A percentile compares a stretch with the other conserved stretches of the same genome.
Evolutionary conservation across 2,888 invertebrate genomes (phyloP).

Genomic region (Chymomyza caudatula): DNA sequence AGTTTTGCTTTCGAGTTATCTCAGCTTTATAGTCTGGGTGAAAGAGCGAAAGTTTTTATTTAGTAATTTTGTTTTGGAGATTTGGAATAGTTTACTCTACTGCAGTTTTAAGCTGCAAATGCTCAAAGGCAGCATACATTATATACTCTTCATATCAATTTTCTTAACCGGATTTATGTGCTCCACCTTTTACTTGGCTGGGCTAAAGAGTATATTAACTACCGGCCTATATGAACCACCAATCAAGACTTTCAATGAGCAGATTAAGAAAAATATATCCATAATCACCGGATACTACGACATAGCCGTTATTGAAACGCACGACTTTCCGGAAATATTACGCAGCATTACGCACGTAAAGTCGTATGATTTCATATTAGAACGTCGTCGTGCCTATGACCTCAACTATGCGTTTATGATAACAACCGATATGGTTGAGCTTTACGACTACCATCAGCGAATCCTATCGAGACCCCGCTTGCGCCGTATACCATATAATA

Average conservation of each 20-base stretch:
- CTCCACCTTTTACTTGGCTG: slow-evolving; percentile 49
- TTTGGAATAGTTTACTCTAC: slow-evolving; percentile 39
- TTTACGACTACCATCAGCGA: slow-evolving; percentile 46
- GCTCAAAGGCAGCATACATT: slow-evolving; percentile 29
- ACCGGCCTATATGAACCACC: slow-evolving; percentile 53
- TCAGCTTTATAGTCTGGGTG: slow-evolving; percentile 39
- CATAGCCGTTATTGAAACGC: slow-evolving; percentile 20
- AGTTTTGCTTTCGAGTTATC: slow-evolving; percentile 19
- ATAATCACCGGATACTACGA: slow-evolving; percentile 48
- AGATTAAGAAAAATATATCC: slow-evolving; percentile 37
- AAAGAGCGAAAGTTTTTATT: slow-evolving; percentile 24
- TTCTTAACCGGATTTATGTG: slow-evolving; percentile 38
- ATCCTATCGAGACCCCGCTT: slow-evolving; percentile 45
- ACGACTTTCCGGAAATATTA: slow-evolving; percentile 38
- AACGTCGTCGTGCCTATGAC: slow-evolving; percentile 44
- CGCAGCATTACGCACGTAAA: slow-evolving; percentile 43
- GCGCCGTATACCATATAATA: slow-evolving; percentile 35
- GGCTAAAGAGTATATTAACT: slow-evolving; percentile 38
- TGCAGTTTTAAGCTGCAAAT: slow-evolving; percentile 26
- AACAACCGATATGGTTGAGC: slow-evolving; percentile 37
- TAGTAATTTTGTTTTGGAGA: slow-evolving; percentile 23
- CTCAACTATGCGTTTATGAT: slow-evolving; percentile 42
- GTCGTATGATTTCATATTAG: slow-evolving; percentile 31
- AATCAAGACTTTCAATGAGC: slow-evolving; percentile 44
- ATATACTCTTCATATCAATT: slow-evolving; percentile 39